Base-by-base conservation (phyloP, 2,113 vertebrate genomes). In the Hippocampus guttulatus region DNA sequence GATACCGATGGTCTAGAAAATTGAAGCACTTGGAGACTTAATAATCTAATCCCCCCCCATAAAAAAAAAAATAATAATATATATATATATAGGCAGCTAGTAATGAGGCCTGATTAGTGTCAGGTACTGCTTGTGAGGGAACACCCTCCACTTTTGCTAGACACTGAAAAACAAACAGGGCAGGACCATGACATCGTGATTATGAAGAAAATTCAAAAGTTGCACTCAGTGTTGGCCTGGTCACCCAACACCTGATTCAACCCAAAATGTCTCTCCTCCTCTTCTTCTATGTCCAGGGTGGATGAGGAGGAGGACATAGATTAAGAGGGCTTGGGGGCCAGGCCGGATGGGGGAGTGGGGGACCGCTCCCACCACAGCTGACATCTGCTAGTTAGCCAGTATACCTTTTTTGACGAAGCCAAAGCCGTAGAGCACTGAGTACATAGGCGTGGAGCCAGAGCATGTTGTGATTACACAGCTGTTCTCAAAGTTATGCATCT, bases 381-480 rank as follows among this genome's bases (percentile, higher is more conserved):
- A 89, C 90, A 91, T 90, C 86, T 91, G 88, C 85, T 88, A 88
- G 85, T 89, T 90, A 89, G 85, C 85, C 84, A 86, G 77, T 88
- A 80, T 85, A 88, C 83, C 86, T 88, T 87, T 87, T 84, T 81
- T 84, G 85, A 88, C 75, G 67, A 87, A 79, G 84, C 83, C 83
- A 84, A 84, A 68, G 76, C 81, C 81, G 65, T 77, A 81, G 77
- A 54, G 80, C 77, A 63, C 67, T 70, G 73, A 81, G 78, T 55
- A 69, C 66, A 82, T 25, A 80, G 87, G 83, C 85, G 74, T 73
- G 73, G 70, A 86, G 85, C 89, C 87, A 90, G 88, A 78, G 58
- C 75, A 76, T 84, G 77, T 86, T 80, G 71, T 74, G 80, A 78
- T 70, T 83, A 82, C 81, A 85, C 81, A 86, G 78, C 77, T 84